A percentile compares a stretch with the other conserved stretches of the same genome.
These are phyloP conservation scores for Hetaerina titia DNA, from an alignment of 2,888 invertebrate genomes.

Conservation along the genomic window DNA sequence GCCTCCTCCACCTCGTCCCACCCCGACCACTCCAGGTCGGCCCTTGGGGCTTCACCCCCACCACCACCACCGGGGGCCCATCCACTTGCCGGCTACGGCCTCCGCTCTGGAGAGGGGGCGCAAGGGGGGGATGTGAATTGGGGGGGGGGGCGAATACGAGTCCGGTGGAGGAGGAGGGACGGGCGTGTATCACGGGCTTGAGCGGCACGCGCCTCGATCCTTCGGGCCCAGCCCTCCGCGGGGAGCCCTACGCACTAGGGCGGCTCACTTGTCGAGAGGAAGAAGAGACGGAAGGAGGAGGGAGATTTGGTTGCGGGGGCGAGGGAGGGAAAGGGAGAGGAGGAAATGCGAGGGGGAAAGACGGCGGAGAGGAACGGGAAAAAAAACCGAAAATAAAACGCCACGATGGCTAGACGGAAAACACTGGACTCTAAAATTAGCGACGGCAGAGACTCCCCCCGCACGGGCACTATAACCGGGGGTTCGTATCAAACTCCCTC, in stretches of 20 bases:
- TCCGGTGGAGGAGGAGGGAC: background rate
- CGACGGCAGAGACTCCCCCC: constrained; percentile 22
- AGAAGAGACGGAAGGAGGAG: background rate
- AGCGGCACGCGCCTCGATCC: background rate
- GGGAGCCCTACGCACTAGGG: background rate
- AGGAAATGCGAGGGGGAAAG: background rate
- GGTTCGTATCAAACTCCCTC: background rate
- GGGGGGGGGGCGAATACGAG: background rate
- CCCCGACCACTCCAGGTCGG: constrained; percentile 12
- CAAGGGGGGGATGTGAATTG: background rate
- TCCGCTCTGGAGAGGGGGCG: background rate
- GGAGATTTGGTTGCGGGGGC: background rate
- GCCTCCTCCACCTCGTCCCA: constrained; percentile 2
- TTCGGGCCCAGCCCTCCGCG: background rate
- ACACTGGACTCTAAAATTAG: constrained; percentile 65
- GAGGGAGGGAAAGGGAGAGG: background rate
- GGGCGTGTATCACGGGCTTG: background rate
- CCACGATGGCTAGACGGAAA: constrained; percentile 48
- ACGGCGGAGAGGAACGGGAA: constrained; percentile 7
- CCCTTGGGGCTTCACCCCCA: background rate
- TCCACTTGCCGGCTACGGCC: background rate
- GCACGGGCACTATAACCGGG: constrained; percentile 24
- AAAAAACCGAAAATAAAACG: constrained; percentile 59
- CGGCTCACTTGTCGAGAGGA: background rate
- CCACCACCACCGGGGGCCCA: background rate